These are phyloP conservation scores for Plagiodera versicolora DNA, from an alignment of 2,888 invertebrate species.

Conservation along the genomic window DNA sequence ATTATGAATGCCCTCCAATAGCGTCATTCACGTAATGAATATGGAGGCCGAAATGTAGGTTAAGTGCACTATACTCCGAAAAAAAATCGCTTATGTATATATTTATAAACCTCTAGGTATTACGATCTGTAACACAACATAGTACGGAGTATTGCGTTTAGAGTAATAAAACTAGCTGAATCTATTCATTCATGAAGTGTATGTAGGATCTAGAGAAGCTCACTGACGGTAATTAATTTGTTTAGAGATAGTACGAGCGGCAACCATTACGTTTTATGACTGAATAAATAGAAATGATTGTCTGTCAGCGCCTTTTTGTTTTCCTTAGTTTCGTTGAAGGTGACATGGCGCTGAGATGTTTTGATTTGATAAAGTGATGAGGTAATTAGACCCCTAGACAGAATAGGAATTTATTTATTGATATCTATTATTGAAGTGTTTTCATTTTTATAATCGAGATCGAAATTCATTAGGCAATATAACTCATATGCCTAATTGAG, in stretches of 20 bases:
- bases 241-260: constrained; percentile 23
- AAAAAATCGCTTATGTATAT: not conserved
- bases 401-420: no score
- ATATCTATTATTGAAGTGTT: no score
- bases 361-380: no score
- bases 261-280: constrained; percentile 19
- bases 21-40: not conserved
- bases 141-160: constrained; percentile 20
- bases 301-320: constrained; percentile 6
- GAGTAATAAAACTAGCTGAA: constrained; percentile 27
- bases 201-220: constrained; percentile 18
- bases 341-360: no score
- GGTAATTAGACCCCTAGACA: no score
- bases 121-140: constrained; percentile 20
- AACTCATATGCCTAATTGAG: no score
- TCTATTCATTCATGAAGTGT: constrained; percentile 27
- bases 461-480: no score
- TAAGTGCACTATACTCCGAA: not conserved
- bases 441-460: no score
- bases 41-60: not conserved
- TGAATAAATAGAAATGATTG: constrained; percentile 19
- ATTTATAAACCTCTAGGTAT: constrained; percentile 1
- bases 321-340: not conserved
- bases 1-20: no score
- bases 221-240: constrained; percentile 25